Evolutionary conservation across 1,140 invertebrate genomes (phyloP).

Genomic region (Heterodera schachtii): DNA sequence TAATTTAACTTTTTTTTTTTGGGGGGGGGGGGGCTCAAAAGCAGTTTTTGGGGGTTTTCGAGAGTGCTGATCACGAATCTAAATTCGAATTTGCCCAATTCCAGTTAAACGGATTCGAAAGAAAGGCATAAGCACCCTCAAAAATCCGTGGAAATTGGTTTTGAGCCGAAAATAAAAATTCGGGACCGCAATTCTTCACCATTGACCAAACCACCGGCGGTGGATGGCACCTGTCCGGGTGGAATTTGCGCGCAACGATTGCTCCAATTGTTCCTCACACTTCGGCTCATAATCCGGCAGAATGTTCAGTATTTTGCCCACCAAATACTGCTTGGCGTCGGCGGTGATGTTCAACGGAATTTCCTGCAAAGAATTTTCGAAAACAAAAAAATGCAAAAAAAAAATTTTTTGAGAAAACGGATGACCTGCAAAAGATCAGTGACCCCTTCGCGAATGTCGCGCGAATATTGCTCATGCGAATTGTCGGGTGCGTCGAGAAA

Average conservation of each 20-base stretch:
- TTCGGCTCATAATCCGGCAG: constrained; percentile 27
- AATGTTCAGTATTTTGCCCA: constrained; percentile 38
- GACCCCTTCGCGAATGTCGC: constrained; percentile 9
- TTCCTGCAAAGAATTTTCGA: constrained; percentile 30
- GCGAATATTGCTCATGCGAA: background rate
- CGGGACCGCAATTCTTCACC: too few relatives aligned
- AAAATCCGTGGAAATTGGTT: too few relatives aligned
- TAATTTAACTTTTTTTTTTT: too few relatives aligned
- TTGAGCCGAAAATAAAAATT: too few relatives aligned
- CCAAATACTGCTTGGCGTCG: constrained; percentile 30
- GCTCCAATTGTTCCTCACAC: constrained; percentile 33
- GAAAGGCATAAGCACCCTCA: too few relatives aligned
- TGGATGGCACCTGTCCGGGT: constrained; percentile 10
- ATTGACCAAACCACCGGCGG: too few relatives aligned
- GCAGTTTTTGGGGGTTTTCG: too few relatives aligned
- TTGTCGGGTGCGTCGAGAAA: constrained; percentile 12
- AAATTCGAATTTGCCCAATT: too few relatives aligned
- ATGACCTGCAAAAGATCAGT: constrained; percentile 16
- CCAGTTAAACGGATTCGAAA: too few relatives aligned
- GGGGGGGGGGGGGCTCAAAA: too few relatives aligned
- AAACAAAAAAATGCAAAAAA: background rate
- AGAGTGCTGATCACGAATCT: too few relatives aligned
- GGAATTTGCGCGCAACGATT: constrained; percentile 37
- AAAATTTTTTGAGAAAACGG: background rate
- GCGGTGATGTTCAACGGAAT: constrained; percentile 32